A percentile compares a stretch with the other conserved stretches of the same genome.
phyloP scores from a whole-genome alignment of 2,113 vertebrate genomes.

The Aythya baeri region DNA sequence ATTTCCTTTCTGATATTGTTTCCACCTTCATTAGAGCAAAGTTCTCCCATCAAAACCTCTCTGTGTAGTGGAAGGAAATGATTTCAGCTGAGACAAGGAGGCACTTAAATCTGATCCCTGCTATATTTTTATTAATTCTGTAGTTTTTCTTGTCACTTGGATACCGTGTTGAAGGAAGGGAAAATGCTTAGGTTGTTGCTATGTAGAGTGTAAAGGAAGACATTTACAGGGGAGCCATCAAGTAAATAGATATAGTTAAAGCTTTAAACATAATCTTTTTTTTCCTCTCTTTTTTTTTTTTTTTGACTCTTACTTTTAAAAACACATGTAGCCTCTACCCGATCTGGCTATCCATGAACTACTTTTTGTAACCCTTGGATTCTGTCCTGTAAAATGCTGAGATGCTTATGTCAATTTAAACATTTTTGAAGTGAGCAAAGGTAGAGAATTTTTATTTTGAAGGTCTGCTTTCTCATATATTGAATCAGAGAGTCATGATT shows the following conservation, averaged over 20 bases:
- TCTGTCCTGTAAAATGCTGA: background rate
- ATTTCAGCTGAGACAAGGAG: background rate
- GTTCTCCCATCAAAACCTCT: background rate
- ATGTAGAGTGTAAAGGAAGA: background rate
- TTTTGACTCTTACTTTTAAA: background rate
- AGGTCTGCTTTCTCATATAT: background rate
- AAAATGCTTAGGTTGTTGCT: constrained; percentile 33
- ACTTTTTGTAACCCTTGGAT: background rate
- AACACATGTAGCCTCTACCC: background rate
- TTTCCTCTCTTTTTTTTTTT: background rate
- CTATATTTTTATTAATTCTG: constrained; percentile 46
- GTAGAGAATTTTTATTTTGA: background rate
- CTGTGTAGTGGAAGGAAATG: background rate
- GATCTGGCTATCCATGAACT: background rate
- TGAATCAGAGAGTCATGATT: background rate
- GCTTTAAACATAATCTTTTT: background rate
- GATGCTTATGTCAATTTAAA: background rate
- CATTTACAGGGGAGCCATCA: background rate
- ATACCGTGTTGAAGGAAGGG: background rate
- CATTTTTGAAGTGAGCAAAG: background rate
- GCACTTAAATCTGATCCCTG: background rate
- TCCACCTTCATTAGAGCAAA: constrained; percentile 13
- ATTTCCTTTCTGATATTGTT: constrained; percentile 15
- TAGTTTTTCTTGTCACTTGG: constrained; percentile 30
- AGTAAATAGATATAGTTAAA: background rate